phyloP scores from a whole-genome alignment of 2,113 vertebrate species.

The Kryptolebias marmoratus region DNA sequence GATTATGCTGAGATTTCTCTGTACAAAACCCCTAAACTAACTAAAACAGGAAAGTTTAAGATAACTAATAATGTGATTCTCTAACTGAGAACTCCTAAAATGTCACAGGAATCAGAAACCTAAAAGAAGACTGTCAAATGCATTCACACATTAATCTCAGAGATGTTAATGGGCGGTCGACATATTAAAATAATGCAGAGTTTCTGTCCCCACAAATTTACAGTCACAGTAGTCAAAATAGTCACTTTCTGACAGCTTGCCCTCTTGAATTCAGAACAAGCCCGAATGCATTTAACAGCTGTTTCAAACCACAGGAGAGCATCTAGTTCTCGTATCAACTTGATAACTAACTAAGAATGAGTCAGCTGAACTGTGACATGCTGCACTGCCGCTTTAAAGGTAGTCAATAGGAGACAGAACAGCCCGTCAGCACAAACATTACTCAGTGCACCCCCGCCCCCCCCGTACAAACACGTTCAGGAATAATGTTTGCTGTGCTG shows the following conservation, averaged over 20 bases:
- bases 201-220: neutral
- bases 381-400: neutral
- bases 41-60: neutral
- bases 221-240: neutral
- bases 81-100: neutral
- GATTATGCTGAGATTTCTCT: neutral
- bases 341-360: neutral
- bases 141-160: neutral
- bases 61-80: too few relatives aligned
- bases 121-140: neutral
- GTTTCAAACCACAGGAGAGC: neutral
- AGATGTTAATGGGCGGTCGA: neutral
- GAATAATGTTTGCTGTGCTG: constrained; percentile 5
- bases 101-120: neutral
- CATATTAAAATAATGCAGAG: neutral
- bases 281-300: neutral
- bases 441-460: neutral
- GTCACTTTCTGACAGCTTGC: neutral
- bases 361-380: neutral
- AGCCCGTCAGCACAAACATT: neutral
- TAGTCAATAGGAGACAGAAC: neutral
- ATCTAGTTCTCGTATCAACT: neutral
- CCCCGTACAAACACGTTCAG: neutral
- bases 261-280: neutral
- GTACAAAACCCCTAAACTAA: neutral